Base-by-base conservation (phyloP, 2,113 vertebrate species). In the Calonectris borealis region DNA sequence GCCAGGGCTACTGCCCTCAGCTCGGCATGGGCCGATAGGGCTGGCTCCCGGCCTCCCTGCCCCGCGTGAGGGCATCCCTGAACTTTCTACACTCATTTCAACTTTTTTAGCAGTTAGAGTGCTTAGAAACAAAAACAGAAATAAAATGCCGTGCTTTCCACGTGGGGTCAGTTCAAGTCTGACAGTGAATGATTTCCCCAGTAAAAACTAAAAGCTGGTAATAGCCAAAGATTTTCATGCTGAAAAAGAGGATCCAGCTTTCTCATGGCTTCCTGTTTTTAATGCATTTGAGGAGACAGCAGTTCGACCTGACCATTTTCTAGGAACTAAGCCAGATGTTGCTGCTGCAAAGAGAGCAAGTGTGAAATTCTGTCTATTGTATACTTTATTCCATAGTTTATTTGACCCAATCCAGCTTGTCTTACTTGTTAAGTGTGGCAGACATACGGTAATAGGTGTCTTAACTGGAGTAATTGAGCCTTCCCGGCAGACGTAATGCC, bases 61-160 rank as follows among this genome's bases (percentile, higher is more conserved):
- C 29, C 1, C 4, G 3, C 4, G 66, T 6, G 3, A 10, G 36
- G 15, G 32, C 76, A 1, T 6, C 49, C 27, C 40, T 2, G 5
- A 7, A 0, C 29, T 27, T 21, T 3, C 36, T 8, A 5, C 32
- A 0, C 11, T 3, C 14, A 6, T 8, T 15, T 6, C 38, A 21
- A 2, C 31, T 24, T 14, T 4, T 6, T 20, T 11, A 10, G 52
- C 57, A 5, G 27, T 10, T 16, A 27, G 34, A 76, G 34, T 3
- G 13, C 40, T 44, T 36, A 31, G 34, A 48, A 83, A 36, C 9
- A 46, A n/a, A 69, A 3, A 8, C 27, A 54, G 51, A 73, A 70
- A 29, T 15, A 31, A 44, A 61, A 57, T 3, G 0, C 51, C 16
- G 0, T 6, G 9, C 22, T 55, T 71, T 21, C 31, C 55, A 26